Conservation (phyloP, 2,888 invertebrate species). For the Alentia gelatinosa region DNA sequence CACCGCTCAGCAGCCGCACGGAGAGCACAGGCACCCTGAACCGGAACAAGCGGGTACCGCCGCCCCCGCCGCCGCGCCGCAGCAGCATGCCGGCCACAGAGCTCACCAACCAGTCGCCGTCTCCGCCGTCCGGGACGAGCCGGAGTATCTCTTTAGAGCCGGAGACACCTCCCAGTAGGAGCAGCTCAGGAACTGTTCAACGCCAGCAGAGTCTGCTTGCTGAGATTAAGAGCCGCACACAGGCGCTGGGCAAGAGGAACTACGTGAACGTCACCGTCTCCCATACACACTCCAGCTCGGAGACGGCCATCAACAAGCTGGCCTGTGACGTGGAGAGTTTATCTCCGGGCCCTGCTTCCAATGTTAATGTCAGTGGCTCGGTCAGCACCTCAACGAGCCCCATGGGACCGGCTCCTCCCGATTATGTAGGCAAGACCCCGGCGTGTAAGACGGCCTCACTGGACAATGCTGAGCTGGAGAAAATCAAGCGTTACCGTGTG, state of each 20-base stretch:
- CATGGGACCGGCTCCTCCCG: neutral
- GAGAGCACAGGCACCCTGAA: conserved; percentile 54
- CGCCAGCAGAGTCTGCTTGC: conserved; percentile 12
- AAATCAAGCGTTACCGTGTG: conserved; percentile 5
- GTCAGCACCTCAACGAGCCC: neutral
- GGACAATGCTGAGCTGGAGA: conserved; percentile 32
- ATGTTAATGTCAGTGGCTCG: neutral
- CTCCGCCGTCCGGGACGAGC: neutral
- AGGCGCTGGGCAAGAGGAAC: neutral
- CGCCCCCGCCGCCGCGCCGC: conserved; percentile 57
- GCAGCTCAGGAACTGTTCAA: neutral
- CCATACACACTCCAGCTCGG: conserved; percentile 39
- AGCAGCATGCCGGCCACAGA: conserved; percentile 57
- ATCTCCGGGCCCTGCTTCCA: neutral
- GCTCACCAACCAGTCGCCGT: conserved; percentile 11
- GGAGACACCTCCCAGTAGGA: neutral
- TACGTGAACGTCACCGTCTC: conserved; percentile 5
- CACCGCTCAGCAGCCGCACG: neutral
- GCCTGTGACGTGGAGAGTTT: neutral
- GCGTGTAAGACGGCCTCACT: conserved; percentile 14
- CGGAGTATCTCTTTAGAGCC: conserved; percentile 13
- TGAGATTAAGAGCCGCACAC: conserved; percentile 5
- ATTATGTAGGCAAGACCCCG: neutral
- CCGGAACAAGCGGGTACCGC: conserved; percentile 54
- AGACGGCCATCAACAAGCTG: conserved; percentile 41